Evolutionary conservation across 2,113 vertebrate species (phyloP).

Genomic region (Hippocampus guttulatus): DNA sequence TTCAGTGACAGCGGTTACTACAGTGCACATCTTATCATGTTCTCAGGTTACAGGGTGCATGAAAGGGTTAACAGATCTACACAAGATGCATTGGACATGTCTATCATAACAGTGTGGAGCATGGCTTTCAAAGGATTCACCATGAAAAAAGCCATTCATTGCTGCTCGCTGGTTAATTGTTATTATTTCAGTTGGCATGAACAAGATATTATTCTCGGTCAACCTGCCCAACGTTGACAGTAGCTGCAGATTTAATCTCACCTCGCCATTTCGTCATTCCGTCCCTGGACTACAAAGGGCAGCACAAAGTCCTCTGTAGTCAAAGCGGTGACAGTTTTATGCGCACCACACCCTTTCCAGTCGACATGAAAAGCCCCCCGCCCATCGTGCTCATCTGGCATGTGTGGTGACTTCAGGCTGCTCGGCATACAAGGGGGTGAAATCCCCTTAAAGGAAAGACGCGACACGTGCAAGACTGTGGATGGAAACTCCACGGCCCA

Average conservation of each 20-base stretch:
- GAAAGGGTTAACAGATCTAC: no score
- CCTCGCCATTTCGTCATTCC: slow-evolving; percentile 48
- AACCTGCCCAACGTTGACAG: slow-evolving; percentile 31
- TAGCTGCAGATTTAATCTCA: slow-evolving; percentile 45
- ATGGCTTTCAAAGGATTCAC: no score
- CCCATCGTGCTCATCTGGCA: slow-evolving; percentile 35
- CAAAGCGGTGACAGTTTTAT: slow-evolving; percentile 70
- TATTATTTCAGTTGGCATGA: no score
- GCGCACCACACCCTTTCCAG: slow-evolving; percentile 62
- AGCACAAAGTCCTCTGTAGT: slow-evolving; percentile 37
- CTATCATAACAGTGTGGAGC: no score
- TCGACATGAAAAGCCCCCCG: slow-evolving; percentile 50
- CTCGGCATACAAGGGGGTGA: slow-evolving; percentile 38
- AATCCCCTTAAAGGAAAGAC: slow-evolving; percentile 44
- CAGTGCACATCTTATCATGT: no score
- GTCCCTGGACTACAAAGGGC: slow-evolving; percentile 28
- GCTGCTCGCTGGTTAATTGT: no score
- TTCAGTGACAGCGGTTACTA: no score
- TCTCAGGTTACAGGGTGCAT: no score
- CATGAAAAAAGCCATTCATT: no score
- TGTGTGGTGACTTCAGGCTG: slow-evolving; percentile 56
- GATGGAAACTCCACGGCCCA: slow-evolving; percentile 44
- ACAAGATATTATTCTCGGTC: no score
- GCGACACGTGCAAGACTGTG: slow-evolving; percentile 53
- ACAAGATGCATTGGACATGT: no score